These are phyloP conservation scores for Barnardius zonarius DNA, from an alignment of 2,113 vertebrate genomes.

Conservation along the genomic window DNA sequence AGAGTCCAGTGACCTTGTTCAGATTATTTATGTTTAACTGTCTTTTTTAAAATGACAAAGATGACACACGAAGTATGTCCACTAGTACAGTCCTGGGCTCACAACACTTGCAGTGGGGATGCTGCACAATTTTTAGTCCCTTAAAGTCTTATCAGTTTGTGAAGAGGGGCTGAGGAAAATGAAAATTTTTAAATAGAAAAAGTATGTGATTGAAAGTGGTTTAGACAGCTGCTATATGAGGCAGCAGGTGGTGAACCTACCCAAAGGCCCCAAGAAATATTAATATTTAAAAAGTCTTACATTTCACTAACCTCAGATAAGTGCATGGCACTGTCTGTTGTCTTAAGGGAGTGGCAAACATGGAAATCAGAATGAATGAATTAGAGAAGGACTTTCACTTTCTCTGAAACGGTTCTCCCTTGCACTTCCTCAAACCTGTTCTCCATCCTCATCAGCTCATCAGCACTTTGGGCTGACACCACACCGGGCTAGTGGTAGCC, in stretches of 20 bases:
- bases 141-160: not conserved
- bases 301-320: constrained; percentile 18
- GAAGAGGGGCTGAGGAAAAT: not conserved
- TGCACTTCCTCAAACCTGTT: constrained; percentile 10
- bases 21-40: not conserved
- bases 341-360: not conserved
- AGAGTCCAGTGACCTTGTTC: not conserved
- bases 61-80: not conserved
- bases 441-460: not conserved
- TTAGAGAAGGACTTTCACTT: constrained; percentile 22
- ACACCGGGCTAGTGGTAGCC: not conserved
- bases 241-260: constrained; percentile 38
- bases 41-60: not conserved
- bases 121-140: not conserved
- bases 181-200: constrained; percentile 30
- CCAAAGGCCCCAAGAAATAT: constrained; percentile 32
- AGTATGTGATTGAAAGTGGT: not conserved
- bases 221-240: constrained; percentile 29
- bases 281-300: constrained; percentile 58
- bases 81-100: not conserved
- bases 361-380: constrained; percentile 44
- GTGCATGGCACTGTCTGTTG: not conserved
- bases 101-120: not conserved
- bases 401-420: not conserved
- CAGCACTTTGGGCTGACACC: not conserved